Conservation (phyloP, 2,888 invertebrate species). For the Bombylius discolor region DNA sequence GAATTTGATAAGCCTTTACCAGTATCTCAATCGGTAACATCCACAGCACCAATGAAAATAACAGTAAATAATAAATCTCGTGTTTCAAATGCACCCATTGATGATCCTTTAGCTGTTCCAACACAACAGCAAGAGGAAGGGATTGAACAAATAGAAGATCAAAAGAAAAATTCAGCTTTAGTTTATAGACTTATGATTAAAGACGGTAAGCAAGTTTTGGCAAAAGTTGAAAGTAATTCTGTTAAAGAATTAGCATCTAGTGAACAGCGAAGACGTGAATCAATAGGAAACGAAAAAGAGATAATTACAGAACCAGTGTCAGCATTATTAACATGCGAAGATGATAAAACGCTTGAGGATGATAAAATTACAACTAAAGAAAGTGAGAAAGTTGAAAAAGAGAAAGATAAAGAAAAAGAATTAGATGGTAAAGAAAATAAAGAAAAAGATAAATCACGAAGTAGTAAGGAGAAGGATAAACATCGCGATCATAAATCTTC, state of each 20-base stretch:
- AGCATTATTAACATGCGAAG: conserved; percentile 17
- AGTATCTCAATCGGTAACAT: too few species aligned
- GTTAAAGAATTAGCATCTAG: conserved; percentile 6
- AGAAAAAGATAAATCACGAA: conserved; percentile 28
- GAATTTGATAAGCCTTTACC: too few species aligned
- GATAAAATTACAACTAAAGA: conserved; percentile 20
- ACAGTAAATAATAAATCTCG: too few species aligned
- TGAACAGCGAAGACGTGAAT: not conserved
- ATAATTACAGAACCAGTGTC: conserved; percentile 4
- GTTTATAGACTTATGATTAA: conserved; percentile 54
- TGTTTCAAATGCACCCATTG: too few species aligned
- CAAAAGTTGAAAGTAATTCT: conserved; percentile 25
- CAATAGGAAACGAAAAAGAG: not conserved
- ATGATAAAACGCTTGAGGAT: conserved; percentile 3
- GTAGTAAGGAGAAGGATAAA: conserved; percentile 35
- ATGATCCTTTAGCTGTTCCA: too few species aligned
- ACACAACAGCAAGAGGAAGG: too few species aligned
- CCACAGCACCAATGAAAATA: too few species aligned
- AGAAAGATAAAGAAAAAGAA: conserved; percentile 22
- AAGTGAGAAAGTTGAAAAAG: conserved; percentile 22
- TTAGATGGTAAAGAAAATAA: conserved; percentile 22
- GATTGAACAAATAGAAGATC: not conserved
- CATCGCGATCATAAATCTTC: conserved; percentile 23
- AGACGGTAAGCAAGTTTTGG: conserved; percentile 57
- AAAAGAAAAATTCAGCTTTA: conserved; percentile 21